Evolutionary conservation across 1,140 invertebrate genomes (phyloP).

Genomic region (Sitobion miscanthi): DNA sequence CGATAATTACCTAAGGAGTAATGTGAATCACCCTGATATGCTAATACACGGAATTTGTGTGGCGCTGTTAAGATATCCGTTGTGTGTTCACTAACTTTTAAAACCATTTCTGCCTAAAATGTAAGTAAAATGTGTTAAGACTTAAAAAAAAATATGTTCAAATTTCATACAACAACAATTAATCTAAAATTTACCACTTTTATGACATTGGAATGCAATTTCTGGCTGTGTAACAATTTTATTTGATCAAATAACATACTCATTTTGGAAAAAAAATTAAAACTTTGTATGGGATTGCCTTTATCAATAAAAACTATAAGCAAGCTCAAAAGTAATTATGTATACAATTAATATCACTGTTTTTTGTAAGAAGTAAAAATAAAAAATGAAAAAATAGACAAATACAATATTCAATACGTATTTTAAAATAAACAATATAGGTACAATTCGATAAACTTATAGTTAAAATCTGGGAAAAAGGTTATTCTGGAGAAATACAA

Average conservation of each 20-base stretch:
- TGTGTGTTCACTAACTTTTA: conserved; percentile 73
- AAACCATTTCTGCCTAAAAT: conserved; percentile 69
- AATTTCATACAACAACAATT: not conserved
- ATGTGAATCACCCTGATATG: conserved; percentile 74
- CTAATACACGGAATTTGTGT: conserved; percentile 71
- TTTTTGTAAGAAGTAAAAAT: not conserved
- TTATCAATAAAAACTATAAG: not conserved
- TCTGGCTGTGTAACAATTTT: conserved; percentile 67
- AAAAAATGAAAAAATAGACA: not conserved
- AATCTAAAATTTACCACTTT: conserved; percentile 64
- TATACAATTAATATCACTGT: not conserved
- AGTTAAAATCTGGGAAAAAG: not conserved
- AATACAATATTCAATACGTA: not conserved
- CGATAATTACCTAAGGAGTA: conserved; percentile 71
- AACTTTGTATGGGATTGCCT: not conserved
- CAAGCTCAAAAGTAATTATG: not conserved
- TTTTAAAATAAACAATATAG: not conserved
- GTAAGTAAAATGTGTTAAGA: conserved; percentile 24
- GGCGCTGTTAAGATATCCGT: conserved; percentile 67
- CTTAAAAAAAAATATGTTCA: not conserved
- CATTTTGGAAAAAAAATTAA: conserved; percentile 43
- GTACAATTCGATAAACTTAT: not conserved
- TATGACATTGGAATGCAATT: conserved; percentile 68
- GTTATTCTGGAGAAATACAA: not conserved
- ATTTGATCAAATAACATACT: conserved; percentile 65